phyloP scores from a whole-genome alignment of 2,797 vertebrate genomes.

The Xiphorhynchus erythropygius region DNA sequence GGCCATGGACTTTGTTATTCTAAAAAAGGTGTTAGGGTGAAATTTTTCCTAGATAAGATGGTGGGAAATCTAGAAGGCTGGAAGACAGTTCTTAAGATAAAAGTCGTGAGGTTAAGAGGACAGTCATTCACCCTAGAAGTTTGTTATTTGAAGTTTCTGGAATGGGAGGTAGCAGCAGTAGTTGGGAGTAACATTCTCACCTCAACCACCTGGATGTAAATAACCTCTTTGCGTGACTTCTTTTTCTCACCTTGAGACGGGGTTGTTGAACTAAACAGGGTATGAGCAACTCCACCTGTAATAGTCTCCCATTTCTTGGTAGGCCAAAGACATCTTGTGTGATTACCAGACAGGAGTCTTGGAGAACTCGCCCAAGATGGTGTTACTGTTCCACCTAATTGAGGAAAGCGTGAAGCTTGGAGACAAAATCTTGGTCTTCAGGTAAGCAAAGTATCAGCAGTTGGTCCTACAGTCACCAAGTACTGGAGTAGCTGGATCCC shows the following conservation, averaged over 20 bases:
- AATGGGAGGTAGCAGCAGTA: not conserved
- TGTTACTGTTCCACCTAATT: conserved; percentile 95
- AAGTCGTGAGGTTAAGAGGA: not conserved
- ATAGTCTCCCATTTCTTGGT: not conserved
- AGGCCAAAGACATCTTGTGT: conserved; percentile 95
- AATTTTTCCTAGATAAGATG: not conserved
- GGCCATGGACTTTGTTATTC: not conserved
- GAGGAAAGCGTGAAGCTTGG: conserved; percentile 91
- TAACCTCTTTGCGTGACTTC: not conserved
- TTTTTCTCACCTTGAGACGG: not conserved
- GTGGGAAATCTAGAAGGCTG: not conserved
- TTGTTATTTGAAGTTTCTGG: not conserved
- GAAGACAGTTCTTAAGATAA: not conserved
- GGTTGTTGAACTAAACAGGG: not conserved
- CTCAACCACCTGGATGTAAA: not conserved
- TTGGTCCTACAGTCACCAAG: not conserved
- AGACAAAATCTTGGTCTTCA: conserved; percentile 97
- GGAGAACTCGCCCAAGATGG: conserved; percentile 97
- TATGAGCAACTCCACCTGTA: conserved; percentile 14
- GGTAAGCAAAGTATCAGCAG: conserved; percentile 75
- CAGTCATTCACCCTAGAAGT: not conserved
- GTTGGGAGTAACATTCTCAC: not conserved
- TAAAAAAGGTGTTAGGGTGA: not conserved
- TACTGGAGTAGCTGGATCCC: not conserved
- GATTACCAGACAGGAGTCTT: conserved; percentile 90